Evolutionary conservation across 2,113 vertebrate species (phyloP), one percentile per base, ranked within the genome.

Genomic region (Morone chrysops): DNA sequence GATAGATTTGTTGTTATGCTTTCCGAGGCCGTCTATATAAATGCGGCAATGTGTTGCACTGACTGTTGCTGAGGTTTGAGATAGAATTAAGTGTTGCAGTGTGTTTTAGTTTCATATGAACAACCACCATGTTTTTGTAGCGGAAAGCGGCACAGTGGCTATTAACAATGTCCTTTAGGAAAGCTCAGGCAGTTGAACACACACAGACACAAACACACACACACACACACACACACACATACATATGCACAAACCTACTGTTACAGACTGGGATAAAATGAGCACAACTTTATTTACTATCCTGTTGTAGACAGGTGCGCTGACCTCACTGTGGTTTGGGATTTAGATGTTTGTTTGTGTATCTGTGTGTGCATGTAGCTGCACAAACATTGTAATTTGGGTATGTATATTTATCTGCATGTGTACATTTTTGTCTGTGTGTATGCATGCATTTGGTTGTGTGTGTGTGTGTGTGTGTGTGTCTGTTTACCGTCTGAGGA

Each of bases 241-340:
- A 47, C 45, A 47, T 3, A 45, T 12, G 12, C 45, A 47, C 45
- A 14, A 10, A 47, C 45, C 41, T 41, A 41, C 4, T 4, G 11
- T 47, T 6, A 65, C 80, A 78, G 79, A 22, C 60, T 8, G 25
- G 61, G 38, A 66, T 67, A 45, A 86, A 88, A 81, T 70, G 60
- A 84, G 61, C 63, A 77, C 63, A 71, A 56, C 45, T 80, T 83
- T 87, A 82, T 87, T 91, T 84, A 77, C 75, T 78, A 61, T 48
- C 14, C 22, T 62, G 50, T 47, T 78, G 70, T 22, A 63, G 54
- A 75, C 17, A 0, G 38, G 71, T 45, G 74, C 45, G 56, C 69
- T 82, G 84, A 87, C 89, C 83, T 54, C 57, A 13, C 9, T 76
- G 82, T 48, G 56, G 36, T 78, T 74, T 59, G 85, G 77, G 77